Conservation (phyloP, 2,797 vertebrate genomes). For the Prunella strophiata region DNA sequence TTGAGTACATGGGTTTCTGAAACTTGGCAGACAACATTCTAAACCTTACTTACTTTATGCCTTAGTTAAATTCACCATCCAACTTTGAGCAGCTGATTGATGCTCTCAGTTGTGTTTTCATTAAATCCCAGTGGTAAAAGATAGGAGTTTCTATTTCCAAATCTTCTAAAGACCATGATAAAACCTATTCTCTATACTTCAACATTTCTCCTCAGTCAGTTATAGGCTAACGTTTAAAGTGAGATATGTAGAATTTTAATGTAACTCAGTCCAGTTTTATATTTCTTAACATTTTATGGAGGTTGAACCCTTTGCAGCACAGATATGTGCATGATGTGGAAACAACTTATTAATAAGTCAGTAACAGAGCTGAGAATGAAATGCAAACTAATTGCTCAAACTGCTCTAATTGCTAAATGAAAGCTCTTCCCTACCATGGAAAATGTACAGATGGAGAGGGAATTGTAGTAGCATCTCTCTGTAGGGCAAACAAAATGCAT, state of each 20-base stretch:
- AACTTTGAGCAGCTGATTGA: background rate
- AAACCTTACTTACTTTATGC: background rate
- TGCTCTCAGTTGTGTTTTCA: background rate
- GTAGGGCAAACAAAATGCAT: background rate
- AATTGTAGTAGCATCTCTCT: background rate
- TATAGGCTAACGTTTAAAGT: background rate
- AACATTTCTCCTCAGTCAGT: background rate
- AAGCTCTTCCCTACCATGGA: background rate
- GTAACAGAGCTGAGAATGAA: background rate
- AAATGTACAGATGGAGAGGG: background rate
- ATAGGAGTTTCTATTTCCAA: background rate
- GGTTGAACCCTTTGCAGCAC: background rate
- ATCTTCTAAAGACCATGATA: background rate
- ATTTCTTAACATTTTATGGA: background rate
- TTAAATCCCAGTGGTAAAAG: background rate
- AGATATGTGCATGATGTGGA: background rate
- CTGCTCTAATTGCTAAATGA: background rate
- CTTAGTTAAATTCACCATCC: background rate
- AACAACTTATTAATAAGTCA: background rate
- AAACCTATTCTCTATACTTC: background rate
- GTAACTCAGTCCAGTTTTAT: background rate
- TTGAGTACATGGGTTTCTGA: background rate
- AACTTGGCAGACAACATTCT: background rate
- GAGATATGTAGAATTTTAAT: background rate
- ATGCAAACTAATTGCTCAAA: background rate